Conservation (phyloP, 2,113 vertebrate species). For the Benitochromis conjunctus region DNA sequence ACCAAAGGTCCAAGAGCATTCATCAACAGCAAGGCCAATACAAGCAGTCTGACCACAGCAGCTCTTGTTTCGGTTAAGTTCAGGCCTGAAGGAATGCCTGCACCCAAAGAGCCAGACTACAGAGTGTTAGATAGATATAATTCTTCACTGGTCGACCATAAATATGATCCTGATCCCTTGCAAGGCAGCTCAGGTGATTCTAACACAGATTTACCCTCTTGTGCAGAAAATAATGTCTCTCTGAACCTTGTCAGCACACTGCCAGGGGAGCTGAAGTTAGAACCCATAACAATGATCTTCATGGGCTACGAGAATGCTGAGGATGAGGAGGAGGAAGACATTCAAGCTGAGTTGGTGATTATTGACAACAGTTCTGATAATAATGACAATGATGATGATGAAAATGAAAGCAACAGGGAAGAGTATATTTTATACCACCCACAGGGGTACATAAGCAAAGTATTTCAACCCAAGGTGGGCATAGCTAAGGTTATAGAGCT, state of each 20-base stretch:
- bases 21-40: neutral
- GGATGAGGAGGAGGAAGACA: constrained; percentile 76
- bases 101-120: neutral
- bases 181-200: constrained; percentile 18
- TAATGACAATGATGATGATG: constrained; percentile 59
- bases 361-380: constrained; percentile 78
- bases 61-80: constrained; percentile 31
- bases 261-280: constrained; percentile 67
- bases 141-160: neutral
- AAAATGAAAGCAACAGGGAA: constrained; percentile 13
- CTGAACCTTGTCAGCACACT: constrained; percentile 69
- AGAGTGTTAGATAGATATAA: neutral
- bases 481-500: neutral
- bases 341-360: constrained; percentile 87
- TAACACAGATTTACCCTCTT: neutral
- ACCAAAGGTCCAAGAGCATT: neutral
- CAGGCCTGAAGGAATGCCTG: constrained; percentile 12
- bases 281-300: constrained; percentile 92
- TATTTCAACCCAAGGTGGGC: constrained; percentile 74
- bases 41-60: neutral
- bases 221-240: constrained; percentile 60
- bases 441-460: constrained; percentile 75
- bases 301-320: constrained; percentile 91
- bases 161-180: neutral
- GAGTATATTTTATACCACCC: constrained; percentile 74